A percentile compares a stretch with the other conserved stretches of the same genome.
phyloP scores from a whole-genome alignment of 2,888 invertebrate genomes.

The Catocala fraxini region DNA sequence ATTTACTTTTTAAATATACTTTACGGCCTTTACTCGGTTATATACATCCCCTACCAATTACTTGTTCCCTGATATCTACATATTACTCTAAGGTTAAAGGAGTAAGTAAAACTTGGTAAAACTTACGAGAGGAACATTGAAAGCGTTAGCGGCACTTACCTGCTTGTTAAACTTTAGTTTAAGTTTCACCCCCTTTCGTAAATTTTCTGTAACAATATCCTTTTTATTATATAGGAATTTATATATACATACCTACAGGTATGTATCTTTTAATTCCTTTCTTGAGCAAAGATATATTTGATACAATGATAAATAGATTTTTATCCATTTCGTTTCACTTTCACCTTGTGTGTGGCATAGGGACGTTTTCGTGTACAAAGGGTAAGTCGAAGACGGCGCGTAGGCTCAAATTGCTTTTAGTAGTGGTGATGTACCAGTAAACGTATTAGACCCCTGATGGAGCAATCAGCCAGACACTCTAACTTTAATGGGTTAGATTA shows the following conservation, averaged over 20 bases:
- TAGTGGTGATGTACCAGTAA: conserved; percentile 68
- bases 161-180: conserved; percentile 15
- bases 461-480: conserved; percentile 73
- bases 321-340: conserved; percentile 1
- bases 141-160: conserved; percentile 10
- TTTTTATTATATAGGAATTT: conserved; percentile 7
- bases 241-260: not conserved
- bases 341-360: not conserved
- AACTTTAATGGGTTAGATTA: conserved; percentile 72
- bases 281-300: conserved; percentile 13
- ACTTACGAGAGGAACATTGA: conserved; percentile 10
- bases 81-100: conserved; percentile 1
- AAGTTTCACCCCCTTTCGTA: conserved; percentile 13
- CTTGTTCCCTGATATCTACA: not conserved
- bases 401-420: conserved; percentile 73
- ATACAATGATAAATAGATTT: conserved; percentile 6
- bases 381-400: conserved; percentile 59
- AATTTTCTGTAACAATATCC: conserved; percentile 14
- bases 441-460: conserved; percentile 71
- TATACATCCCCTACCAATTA: not conserved
- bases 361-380: conserved; percentile 45
- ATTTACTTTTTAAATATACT: not conserved
- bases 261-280: conserved; percentile 11
- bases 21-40: not conserved
- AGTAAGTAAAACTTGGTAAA: conserved; percentile 5